Base-by-base conservation (phyloP, 2,888 invertebrate species). In the Choristoneura rosaceana region DNA sequence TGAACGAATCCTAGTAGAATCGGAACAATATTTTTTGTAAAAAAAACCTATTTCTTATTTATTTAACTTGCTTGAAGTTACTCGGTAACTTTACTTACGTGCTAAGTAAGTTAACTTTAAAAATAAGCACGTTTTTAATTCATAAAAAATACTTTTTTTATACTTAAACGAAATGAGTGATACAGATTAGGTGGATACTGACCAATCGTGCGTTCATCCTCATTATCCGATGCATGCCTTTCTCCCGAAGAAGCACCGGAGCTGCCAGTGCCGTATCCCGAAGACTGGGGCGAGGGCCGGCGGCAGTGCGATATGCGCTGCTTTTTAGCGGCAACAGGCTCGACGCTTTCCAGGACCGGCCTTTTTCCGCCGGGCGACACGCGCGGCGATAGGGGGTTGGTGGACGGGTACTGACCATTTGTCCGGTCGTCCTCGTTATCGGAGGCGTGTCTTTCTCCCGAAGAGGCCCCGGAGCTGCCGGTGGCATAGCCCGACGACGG, bases 361-460 rank as follows among this genome's bases (percentile, higher is more conserved):
- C 86, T 96, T 92, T 94, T 97, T 79, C 76, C 78, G 74, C 76
- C 79, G 69, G 95, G 94, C 50, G 95, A 95, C 75, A 94, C 95
- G 79, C 97, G 97, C 76, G 97, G 97, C 74, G 97, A 97, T 3
- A 98, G 96, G 75, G 97, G 97, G 83, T 97, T 97, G 59, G 97
- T 97, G 59, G 97, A 97, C 52, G 52, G 52, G 52, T 52, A 75
- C 78, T 71, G 33, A 84, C 88, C 86, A 76, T 81, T 85, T 77
- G 91, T 87, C 79, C 94, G 89, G 43, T 94, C 94, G 74, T 94
- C 94, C 85, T 94, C 94, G 80, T 90, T 94, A 78, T 94, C 94
- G 76, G 93, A 93, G 75, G 93, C 93, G 85, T 94, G 94, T n/a
- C 94, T 83, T 82, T 94, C 94, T 73, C 94, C 94, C 50, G 94